Base-by-base conservation (phyloP, 2,888 invertebrate species). In the Ecliptopera silaceata region DNA sequence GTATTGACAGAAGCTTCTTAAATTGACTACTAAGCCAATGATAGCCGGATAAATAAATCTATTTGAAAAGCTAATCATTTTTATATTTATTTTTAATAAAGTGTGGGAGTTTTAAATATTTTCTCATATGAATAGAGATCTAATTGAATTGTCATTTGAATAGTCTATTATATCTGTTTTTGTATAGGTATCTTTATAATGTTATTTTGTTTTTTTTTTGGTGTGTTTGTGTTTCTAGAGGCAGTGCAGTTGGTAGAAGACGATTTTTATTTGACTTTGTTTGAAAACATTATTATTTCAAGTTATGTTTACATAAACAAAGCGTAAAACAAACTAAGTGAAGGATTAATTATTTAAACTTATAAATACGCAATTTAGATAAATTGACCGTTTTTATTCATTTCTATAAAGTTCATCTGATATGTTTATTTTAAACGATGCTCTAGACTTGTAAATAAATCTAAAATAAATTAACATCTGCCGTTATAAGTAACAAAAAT, bases 391-490 rank as follows among this genome's bases (percentile, higher is more conserved):
- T 56, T 56, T 32, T 29, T 38, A 53, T 31, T 46, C 34, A 6
- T 11, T 15, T 49, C 42, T 49, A 36, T 8, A 45, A 56, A 56
- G 50, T 51, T 51, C 50, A 56, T 56, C 56, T 29, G 56, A 50
- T 56, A 56, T 13, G 17, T 17, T 11, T 17, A 4, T 11, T 15
- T 31, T 31, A 45, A 36, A 51, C 22, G 15, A 12, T 26, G 22
- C 11, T 13, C 29, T 45, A 42, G 26, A 43, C 15, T 32, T 4
- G 2, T 34, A 20, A 22, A 55, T 55, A 38, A 44, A 49, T 42
- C 42, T 47, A 42, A 53, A 53, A 18, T 42, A 1, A 36, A 15
- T 17, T n/a, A 32, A 3, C n/a, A 8, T 32, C 3, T 34, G 13
- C 13, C n/a, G n/a, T n/a, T n/a, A n/a, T n/a, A n/a, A n/a, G n/a